Evolutionary conservation across 2,113 vertebrate genomes (phyloP), one percentile per base, ranked within the genome.

Genomic region (Salvelinus sp.): DNA sequence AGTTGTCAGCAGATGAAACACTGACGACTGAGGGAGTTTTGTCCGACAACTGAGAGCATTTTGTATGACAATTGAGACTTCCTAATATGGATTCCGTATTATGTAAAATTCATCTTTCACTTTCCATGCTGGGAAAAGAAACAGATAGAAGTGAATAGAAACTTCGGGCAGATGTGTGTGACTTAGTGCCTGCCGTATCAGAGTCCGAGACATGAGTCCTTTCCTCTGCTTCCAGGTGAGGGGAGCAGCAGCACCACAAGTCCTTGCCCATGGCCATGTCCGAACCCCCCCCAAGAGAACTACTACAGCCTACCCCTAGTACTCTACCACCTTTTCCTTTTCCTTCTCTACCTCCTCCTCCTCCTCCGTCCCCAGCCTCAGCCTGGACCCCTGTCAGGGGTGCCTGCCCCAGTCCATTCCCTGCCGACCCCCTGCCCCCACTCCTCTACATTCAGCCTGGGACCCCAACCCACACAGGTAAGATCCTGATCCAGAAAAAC

Each of bases 401-500:
- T 92, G 96, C 6, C 91, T 94, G 0, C 94, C 96, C 0, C 97
- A 97, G 74, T 95, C 94, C 4, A 14, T 16, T 1, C 96, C 96
- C 0, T 91, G 96, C 2, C 92, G 96, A 97, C 81, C 93, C 95
- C 0, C 94, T 98, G 23, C 98, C 97, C 2, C 98, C 97, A 0
- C 91, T 97, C 14, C 93, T 99, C 22, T 96, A 97, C 70, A 99
- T 99, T 80, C 97, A 98, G 9, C 96, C 20, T 22, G 58, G 18
- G 48, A 27, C 97, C 97, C 5, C 93, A 91, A 0, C 96, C 95
- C 25, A 91, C 94, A 67, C 97, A 98, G 96, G 97, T 96, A 72
- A 38, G 9, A 2, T 20, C 13, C 6, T 5, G 6, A 3, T 58
- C 44, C 68, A 44, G 38, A 33, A 33, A 30, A 23, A 62, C 71